Evolutionary conservation across 2,113 vertebrate genomes (phyloP), one percentile per base, ranked within the genome.

Genomic region (Pangasianodon gigas): DNA sequence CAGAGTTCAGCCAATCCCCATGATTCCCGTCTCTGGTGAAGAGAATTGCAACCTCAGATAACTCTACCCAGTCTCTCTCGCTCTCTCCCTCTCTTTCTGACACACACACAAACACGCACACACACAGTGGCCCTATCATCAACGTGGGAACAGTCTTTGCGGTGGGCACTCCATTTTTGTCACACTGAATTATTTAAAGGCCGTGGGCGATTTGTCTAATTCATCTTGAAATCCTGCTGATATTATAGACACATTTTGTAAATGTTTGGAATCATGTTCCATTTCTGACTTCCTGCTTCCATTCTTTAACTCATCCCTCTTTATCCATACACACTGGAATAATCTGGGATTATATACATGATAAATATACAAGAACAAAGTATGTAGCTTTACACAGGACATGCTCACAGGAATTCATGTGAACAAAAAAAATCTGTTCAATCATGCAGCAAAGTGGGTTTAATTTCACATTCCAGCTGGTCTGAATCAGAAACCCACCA

Each of bases 1-100:
- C 21, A 75, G 83, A 86, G 92, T 92, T 91, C 89, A 91, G 91
- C 91, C 82, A 81, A 87, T 90, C 89, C 93, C 71, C 71, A 81
- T 67, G 87, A 82, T 90, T 90, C 81, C 56, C 46, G 58, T 86
- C 37, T 87, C 54, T 80, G 56, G 56, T 29, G 29, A 69, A 86
- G 82, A 87, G 87, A 89, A 90, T 65, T 74, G 67, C 52, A 90
- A 60, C 56, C 84, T 86, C 69, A 48, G 79, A 56, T 90, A 83
- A 89, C 88, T 58, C 85, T 85, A 67, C 62, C 56, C 74, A 89
- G n/a, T 44, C 71, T 87, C n/a, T 62, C 80, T 82, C 14, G 0
- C 51, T 82, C n/a, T n/a, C 54, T 58, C 16, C 3, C 80, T 10
- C 51, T 56, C 14, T 37, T 9, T 32, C 80, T 3, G 29, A 82